Percentiles rank a stretch among this genome's conserved stretches.
Evolutionary conservation across 2,888 invertebrate genomes (phyloP).

Genomic region (Exocentrus adspersus): DNA sequence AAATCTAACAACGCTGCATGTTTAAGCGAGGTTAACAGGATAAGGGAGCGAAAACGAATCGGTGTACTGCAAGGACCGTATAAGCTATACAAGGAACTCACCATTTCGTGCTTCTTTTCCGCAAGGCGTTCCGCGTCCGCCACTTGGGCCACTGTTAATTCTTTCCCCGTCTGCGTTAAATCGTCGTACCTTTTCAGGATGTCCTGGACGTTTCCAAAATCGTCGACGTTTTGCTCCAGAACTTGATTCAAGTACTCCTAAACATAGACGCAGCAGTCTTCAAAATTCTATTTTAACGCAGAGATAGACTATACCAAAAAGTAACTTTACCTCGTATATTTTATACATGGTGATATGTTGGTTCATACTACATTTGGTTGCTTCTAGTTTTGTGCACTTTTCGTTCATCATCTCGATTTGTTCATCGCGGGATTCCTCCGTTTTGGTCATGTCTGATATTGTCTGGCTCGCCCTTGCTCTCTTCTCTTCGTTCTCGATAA

Average conservation of each 20-base stretch:
- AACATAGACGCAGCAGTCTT: neutral
- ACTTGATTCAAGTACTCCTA: constrained; percentile 10
- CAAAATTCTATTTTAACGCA: neutral
- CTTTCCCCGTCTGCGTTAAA: constrained; percentile 32
- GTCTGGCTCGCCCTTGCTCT: constrained; percentile 31
- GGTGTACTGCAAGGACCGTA: neutral
- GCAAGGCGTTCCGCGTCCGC: constrained; percentile 33
- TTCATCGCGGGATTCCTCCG: neutral
- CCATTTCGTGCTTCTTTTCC: constrained; percentile 35
- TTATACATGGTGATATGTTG: constrained; percentile 28
- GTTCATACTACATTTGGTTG: constrained; percentile 29
- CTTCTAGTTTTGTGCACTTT: neutral
- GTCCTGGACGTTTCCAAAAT: constrained; percentile 8
- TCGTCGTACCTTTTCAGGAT: constrained; percentile 36
- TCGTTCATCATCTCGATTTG: neutral
- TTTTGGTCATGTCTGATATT: constrained; percentile 21
- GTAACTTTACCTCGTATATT: constrained; percentile 34
- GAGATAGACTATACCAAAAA: neutral
- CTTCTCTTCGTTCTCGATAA: constrained; percentile 42
- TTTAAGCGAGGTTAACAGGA: too few relatives aligned
- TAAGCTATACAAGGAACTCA: constrained; percentile 24
- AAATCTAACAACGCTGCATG: too few relatives aligned
- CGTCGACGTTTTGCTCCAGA: neutral
- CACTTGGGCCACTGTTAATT: constrained; percentile 33
- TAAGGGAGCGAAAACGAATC: too few relatives aligned